These are phyloP conservation scores for Burhinus bistriatus DNA, from an alignment of 2,113 vertebrate species.

Conservation along the genomic window DNA sequence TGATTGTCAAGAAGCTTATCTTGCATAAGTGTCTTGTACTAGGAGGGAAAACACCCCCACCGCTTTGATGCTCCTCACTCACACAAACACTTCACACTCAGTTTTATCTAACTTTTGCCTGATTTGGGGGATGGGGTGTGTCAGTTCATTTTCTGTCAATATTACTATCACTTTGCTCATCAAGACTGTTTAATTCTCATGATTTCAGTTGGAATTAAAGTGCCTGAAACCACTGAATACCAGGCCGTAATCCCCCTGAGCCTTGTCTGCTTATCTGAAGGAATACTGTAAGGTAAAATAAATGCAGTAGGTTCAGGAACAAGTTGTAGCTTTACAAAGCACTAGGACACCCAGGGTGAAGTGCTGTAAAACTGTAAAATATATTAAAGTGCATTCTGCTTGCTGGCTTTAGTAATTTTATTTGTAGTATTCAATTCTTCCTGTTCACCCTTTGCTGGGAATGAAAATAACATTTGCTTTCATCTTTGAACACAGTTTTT, in stretches of 20 bases:
- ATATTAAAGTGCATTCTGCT: background rate
- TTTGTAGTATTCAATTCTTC: background rate
- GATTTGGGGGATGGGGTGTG: fast-evolving
- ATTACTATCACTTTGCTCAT: background rate
- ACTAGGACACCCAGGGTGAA: background rate
- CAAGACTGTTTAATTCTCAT: background rate
- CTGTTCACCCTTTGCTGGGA: background rate
- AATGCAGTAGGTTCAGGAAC: background rate
- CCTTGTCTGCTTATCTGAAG: background rate
- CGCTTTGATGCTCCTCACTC: background rate
- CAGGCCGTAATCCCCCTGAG: background rate
- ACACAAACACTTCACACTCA: background rate
- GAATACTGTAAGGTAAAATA: background rate
- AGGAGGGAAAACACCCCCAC: background rate
- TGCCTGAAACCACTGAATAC: background rate
- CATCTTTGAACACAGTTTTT: background rate
- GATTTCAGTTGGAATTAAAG: background rate
- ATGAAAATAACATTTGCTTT: background rate
- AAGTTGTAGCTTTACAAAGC: background rate
- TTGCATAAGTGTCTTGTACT: background rate
- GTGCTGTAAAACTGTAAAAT: background rate
- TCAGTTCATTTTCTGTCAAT: background rate
- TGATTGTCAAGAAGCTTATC: background rate
- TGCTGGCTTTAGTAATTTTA: background rate
- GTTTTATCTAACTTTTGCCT: background rate